Conservation (phyloP, 2,113 vertebrate species). For the Otus sunia region DNA sequence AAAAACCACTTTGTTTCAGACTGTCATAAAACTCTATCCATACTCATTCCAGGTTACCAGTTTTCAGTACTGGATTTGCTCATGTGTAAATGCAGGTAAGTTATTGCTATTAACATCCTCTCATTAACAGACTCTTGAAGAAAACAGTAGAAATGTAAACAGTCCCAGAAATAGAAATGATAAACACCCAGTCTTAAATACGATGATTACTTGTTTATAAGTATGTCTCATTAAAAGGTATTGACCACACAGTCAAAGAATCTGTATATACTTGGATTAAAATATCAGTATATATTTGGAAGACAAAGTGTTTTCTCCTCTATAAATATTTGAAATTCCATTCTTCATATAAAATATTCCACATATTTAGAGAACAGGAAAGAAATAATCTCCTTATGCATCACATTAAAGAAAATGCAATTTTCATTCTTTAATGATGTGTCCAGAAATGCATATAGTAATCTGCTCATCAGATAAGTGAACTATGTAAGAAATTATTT, state of each 20-base stretch:
- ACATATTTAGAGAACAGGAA: background rate
- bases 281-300: background rate
- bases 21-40: background rate
- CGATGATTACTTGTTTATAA: background rate
- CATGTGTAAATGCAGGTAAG: background rate
- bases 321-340: background rate
- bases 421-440: background rate
- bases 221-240: background rate
- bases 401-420: background rate
- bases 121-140: background rate
- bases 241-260: background rate
- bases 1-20: background rate
- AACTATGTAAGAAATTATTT: slow-evolving; percentile 14
- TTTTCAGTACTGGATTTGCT: background rate
- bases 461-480: background rate
- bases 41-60: background rate
- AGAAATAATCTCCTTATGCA: background rate
- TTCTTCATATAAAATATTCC: background rate
- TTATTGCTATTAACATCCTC: background rate
- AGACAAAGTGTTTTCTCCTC: background rate
- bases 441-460: background rate
- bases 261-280: background rate
- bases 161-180: background rate
- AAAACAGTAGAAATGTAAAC: background rate
- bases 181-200: background rate